Evolutionary conservation across 2,888 invertebrate genomes (phyloP).

Genomic region (Abrostola tripartita): DNA sequence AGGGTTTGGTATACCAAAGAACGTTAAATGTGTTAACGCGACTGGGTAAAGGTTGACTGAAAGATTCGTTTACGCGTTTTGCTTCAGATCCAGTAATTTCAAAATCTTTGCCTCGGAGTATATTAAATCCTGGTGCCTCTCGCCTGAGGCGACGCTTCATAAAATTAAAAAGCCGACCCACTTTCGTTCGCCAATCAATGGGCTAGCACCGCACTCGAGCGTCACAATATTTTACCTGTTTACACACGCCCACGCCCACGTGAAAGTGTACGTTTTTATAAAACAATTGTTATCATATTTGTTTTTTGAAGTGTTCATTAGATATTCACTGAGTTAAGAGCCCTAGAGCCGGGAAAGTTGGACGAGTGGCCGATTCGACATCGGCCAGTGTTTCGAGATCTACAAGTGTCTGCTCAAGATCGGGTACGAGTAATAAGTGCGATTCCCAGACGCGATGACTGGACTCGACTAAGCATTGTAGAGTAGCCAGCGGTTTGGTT

Average conservation of each 20-base stretch:
- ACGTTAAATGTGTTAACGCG: too few species aligned
- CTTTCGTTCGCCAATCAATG: slow-evolving; percentile 38
- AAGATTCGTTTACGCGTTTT: too few species aligned
- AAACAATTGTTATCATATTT: slow-evolving; percentile 65
- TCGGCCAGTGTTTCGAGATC: slow-evolving; percentile 76
- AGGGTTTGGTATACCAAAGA: too few species aligned
- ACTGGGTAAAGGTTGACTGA: too few species aligned
- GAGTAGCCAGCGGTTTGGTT: slow-evolving; percentile 46
- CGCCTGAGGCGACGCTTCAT: slow-evolving; percentile 1
- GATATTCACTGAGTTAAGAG: slow-evolving; percentile 72
- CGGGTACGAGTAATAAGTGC: slow-evolving; percentile 68
- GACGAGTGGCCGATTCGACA: slow-evolving; percentile 76
- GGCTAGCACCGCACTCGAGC: slow-evolving; percentile 21
- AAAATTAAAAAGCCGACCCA: slow-evolving; percentile 41
- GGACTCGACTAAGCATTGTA: slow-evolving; percentile 57
- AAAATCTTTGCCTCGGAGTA: too few species aligned
- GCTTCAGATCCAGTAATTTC: too few species aligned
- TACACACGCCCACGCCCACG: slow-evolving; percentile 39
- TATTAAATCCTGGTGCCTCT: too few species aligned
- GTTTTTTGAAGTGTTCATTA: slow-evolving; percentile 75
- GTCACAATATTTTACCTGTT: slow-evolving; percentile 33
- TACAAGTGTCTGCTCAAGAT: slow-evolving; percentile 63
- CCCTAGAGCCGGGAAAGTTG: slow-evolving; percentile 71
- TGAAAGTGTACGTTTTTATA: slow-evolving; percentile 56
- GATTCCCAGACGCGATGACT: slow-evolving; percentile 81